A percentile compares a stretch with the other conserved stretches of the same genome.
Conservation (phyloP, 1,140 invertebrate species). For the Glomeris maerens region DNA sequence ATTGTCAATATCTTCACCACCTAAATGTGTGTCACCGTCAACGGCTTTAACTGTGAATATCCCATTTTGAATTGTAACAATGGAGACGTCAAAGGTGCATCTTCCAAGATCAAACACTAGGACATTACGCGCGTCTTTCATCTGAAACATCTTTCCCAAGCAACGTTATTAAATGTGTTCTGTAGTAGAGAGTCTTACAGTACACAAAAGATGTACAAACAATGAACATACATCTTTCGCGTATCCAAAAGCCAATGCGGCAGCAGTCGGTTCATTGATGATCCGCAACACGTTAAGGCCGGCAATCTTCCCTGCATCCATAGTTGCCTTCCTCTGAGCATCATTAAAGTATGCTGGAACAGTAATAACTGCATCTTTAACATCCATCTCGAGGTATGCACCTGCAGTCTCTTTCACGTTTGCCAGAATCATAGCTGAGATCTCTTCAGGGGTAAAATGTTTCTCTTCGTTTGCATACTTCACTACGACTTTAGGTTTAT, state of each 20-base stretch:
- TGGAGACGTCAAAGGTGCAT: conserved; percentile 95
- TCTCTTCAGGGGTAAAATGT: conserved; percentile 52
- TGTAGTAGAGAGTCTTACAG: too few relatives aligned
- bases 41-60: conserved; percentile 93
- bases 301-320: conserved; percentile 55
- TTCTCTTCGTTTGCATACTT: conserved; percentile 38
- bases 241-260: conserved; percentile 35
- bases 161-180: too few relatives aligned
- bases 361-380: conserved; percentile 40
- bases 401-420: conserved; percentile 42
- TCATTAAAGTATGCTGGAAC: conserved; percentile 57
- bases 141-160: too few relatives aligned
- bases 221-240: too few relatives aligned
- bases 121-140: conserved; percentile 91
- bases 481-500: conserved; percentile 48
- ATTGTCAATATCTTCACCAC: conserved; percentile 92
- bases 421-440: conserved; percentile 50
- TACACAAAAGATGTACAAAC: too few relatives aligned
- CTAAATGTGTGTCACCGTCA: conserved; percentile 92
- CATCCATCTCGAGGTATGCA: conserved; percentile 32
- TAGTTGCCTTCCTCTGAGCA: too few relatives aligned
- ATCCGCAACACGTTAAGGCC: conserved; percentile 47
- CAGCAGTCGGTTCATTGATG: conserved; percentile 45
- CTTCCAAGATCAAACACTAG: too few relatives aligned
- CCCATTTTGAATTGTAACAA: conserved; percentile 89